A percentile compares a stretch with the other conserved stretches of the same genome.
Evolutionary conservation across 1,140 invertebrate genomes (phyloP).

Genomic region (Thaumetopoea pityocampa): DNA sequence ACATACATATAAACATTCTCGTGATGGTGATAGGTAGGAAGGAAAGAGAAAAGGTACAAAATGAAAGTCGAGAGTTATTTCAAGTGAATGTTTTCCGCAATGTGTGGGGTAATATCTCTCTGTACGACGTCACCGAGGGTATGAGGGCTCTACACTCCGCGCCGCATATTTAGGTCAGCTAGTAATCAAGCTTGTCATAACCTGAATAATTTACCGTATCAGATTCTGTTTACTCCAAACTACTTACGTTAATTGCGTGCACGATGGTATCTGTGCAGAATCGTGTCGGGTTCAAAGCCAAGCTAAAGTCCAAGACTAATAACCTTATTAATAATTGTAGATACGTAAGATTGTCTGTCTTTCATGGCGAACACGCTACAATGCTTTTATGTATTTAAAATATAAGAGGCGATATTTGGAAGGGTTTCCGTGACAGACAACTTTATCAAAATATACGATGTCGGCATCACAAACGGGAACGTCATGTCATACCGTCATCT

Average conservation of each 20-base stretch:
- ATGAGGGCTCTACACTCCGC: slow-evolving; percentile 21
- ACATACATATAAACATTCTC: too few relatives aligned
- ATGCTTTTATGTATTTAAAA: too few relatives aligned
- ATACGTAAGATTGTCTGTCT: too few relatives aligned
- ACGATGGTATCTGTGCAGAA: slow-evolving; percentile 10
- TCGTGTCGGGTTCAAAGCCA: neutral
- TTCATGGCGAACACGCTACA: too few relatives aligned
- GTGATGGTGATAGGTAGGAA: neutral
- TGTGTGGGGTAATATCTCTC: neutral
- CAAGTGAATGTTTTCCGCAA: neutral
- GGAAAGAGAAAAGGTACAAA: too few relatives aligned
- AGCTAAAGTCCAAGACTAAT: too few relatives aligned
- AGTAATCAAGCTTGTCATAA: slow-evolving; percentile 41
- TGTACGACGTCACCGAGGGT: slow-evolving; percentile 6
- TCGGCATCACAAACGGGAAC: too few relatives aligned
- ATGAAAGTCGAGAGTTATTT: neutral
- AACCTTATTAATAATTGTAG: too few relatives aligned
- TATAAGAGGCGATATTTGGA: too few relatives aligned
- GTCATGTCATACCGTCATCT: too few relatives aligned
- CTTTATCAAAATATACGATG: too few relatives aligned
- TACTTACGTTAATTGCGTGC: slow-evolving; percentile 14
- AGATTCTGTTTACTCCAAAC: slow-evolving; percentile 28
- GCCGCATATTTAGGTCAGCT: slow-evolving; percentile 40
- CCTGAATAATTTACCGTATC: slow-evolving; percentile 36
- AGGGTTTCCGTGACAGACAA: too few relatives aligned